phyloP scores from a whole-genome alignment of 1,140 invertebrate species.

The Trichonephila clavata region DNA sequence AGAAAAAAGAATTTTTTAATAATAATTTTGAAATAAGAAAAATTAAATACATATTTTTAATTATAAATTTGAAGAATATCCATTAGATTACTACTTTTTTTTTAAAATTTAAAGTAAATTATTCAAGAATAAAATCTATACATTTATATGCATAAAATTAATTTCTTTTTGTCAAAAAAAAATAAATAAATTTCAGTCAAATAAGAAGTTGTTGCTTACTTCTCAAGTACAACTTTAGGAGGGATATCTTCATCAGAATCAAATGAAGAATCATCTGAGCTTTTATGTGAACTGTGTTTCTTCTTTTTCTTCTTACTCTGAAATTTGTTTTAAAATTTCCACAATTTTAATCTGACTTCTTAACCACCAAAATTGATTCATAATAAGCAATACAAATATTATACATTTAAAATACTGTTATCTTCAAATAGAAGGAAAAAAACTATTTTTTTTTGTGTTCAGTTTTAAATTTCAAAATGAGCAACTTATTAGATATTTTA shows the following conservation, averaged over 20 bases:
- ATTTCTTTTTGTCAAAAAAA: not conserved
- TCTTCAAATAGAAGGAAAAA: not conserved
- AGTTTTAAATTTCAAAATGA: too few relatives aligned
- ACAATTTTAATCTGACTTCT: too few relatives aligned
- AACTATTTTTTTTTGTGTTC: too few relatives aligned
- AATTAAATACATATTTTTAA: not conserved
- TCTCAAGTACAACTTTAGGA: constrained; percentile 24
- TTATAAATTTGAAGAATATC: not conserved
- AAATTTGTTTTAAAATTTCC: not conserved
- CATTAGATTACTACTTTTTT: not conserved
- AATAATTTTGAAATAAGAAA: not conserved
- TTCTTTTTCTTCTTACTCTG: constrained; percentile 66
- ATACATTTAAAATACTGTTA: not conserved
- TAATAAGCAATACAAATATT: too few relatives aligned
- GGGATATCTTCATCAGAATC: constrained; percentile 56
- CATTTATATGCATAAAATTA: not conserved
- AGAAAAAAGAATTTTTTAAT: too few relatives aligned
- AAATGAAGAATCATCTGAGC: constrained; percentile 14
- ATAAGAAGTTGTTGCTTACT: constrained; percentile 12
- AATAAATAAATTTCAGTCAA: not conserved
- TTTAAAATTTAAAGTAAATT: not conserved
- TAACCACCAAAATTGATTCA: too few relatives aligned
- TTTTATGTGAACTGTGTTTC: constrained; percentile 41
- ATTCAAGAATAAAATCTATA: not conserved
- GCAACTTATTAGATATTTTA: too few relatives aligned